Evolutionary conservation across 2,113 vertebrate species (phyloP), one percentile per base, ranked within the genome.

Genomic region (Dasyurus viverrinus): DNA sequence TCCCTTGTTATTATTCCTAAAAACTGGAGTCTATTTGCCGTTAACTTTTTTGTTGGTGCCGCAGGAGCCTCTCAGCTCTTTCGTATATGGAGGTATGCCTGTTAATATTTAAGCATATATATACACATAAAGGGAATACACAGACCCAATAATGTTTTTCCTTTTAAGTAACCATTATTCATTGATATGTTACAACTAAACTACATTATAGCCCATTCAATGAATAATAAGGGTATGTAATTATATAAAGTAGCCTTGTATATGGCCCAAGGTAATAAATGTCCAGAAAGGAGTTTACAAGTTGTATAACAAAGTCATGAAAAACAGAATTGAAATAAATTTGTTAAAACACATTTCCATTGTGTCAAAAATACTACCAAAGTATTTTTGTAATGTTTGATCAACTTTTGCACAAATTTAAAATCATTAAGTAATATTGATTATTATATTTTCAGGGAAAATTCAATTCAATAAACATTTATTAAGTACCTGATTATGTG

Each of bases 1-100:
- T 99, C 99, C 11, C 98, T 99, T 98, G 99, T 99, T 96, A 99
- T 99, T 96, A 99, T 99, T 98, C 99, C 99, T 0, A 99, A 99
- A 98, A 99, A 99, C 98, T 99, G 99, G 99, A 99, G 99, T 97
- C 99, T 99, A 36, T 99, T 99, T 97, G 99, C 99, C 36, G 99
- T 99, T 96, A 99, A 99, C 98, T 99, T 99, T 98, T 99, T 99
- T 94, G 98, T 99, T 6, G 99, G 99, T 60, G 95, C 98, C 94
- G 99, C 99, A 27, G 99, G 99, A 94, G 97, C 96, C 91, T 99
- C 99, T 54, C 99, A 99, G 97, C 99, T 99, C 89, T 99, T 98
- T 95, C 98, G 99, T 96, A 99, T 99, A 98, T 99, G 99, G 99
- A 99, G 98, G 99, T 99, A 98, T 96, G 99, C 98, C 42, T 52